phyloP scores from a whole-genome alignment of 2,797 vertebrate genomes.

The Neosilurus mollespiculum region DNA sequence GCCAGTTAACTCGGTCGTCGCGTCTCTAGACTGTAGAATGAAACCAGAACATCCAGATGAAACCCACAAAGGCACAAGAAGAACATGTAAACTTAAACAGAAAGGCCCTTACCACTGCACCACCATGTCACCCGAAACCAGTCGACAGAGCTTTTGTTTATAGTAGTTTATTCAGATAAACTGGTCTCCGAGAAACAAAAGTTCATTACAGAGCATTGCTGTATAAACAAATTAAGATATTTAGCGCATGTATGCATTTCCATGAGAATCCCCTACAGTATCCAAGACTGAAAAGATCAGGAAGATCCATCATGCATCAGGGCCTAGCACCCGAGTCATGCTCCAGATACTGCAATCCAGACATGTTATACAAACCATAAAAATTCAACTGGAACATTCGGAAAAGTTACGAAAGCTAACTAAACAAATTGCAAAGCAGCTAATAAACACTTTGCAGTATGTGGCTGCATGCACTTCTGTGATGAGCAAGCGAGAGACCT shows the following conservation, averaged over 20 bases:
- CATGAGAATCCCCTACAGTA: background rate
- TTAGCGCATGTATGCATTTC: background rate
- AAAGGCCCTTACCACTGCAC: too few relatives aligned
- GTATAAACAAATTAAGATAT: background rate
- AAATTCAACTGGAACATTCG: constrained; percentile 8
- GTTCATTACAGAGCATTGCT: background rate
- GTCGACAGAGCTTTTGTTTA: background rate
- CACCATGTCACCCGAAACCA: too few relatives aligned
- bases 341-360: background rate
- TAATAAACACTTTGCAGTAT: constrained; percentile 35
- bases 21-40: too few relatives aligned
- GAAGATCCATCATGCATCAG: background rate
- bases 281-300: background rate
- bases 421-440: constrained; percentile 29
- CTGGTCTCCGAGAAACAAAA: too few relatives aligned
- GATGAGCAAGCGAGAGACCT: constrained; percentile 39
- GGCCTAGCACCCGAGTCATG: background rate
- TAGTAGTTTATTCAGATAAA: background rate
- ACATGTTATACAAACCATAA: background rate
- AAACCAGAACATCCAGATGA: too few relatives aligned
- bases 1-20: too few relatives aligned
- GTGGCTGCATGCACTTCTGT: background rate
- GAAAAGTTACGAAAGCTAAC: constrained; percentile 33
- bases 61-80: too few relatives aligned
- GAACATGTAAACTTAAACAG: too few relatives aligned